A percentile compares a stretch with the other conserved stretches of the same genome.
These are phyloP conservation scores for Musca vetustissima DNA, from an alignment of 1,140 invertebrate genomes.

Conservation along the genomic window DNA sequence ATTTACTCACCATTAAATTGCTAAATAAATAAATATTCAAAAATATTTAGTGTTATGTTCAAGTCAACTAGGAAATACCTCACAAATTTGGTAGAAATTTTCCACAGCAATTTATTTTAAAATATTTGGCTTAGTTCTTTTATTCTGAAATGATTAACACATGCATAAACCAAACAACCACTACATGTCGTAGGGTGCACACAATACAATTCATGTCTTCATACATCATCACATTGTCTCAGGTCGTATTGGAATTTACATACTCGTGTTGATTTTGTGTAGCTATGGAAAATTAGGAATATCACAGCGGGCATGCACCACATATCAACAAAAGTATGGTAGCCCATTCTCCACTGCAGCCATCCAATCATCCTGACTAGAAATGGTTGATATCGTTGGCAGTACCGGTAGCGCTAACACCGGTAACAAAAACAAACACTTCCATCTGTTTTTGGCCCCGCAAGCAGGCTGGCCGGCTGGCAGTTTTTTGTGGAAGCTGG, in stretches of 20 bases:
- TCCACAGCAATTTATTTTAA: too few relatives aligned
- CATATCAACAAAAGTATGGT: too few relatives aligned
- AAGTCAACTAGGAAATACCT: too few relatives aligned
- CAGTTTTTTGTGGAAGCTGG: background rate
- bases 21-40: too few relatives aligned
- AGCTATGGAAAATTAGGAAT: slow-evolving; percentile 8
- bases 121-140: too few relatives aligned
- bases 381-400: slow-evolving; percentile 10
- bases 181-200: too few relatives aligned
- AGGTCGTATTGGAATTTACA: background rate
- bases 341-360: background rate
- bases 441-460: slow-evolving; percentile 3
- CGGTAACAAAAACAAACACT: background rate
- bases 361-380: background rate
- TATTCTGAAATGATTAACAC: too few relatives aligned
- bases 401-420: background rate
- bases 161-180: too few relatives aligned
- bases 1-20: too few relatives aligned
- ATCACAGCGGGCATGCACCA: slow-evolving; percentile 2
- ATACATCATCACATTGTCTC: background rate
- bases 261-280: background rate
- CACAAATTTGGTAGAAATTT: too few relatives aligned
- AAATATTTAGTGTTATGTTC: too few relatives aligned
- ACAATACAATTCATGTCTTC: too few relatives aligned
- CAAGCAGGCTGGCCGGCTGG: background rate